Conservation (phyloP, 2,888 invertebrate species). For the Calameuta idolon region DNA sequence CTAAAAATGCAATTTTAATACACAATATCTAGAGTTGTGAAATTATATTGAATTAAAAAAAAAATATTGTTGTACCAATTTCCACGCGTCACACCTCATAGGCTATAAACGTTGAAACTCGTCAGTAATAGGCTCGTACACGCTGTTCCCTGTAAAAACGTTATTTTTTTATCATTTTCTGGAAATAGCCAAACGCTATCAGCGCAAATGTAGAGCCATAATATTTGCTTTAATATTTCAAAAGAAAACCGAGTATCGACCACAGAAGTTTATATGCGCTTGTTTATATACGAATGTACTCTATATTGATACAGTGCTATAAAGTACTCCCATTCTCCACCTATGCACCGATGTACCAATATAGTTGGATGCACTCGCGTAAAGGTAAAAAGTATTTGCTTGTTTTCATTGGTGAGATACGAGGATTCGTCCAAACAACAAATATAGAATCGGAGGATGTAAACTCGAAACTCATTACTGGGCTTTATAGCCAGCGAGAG, state of each 20-base stretch:
- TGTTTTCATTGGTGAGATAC: constrained; percentile 10
- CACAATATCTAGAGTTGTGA: neutral
- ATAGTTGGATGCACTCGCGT: neutral
- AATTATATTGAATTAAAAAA: neutral
- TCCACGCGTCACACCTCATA: neutral
- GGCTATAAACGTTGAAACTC: neutral
- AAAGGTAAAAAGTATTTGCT: constrained; percentile 9
- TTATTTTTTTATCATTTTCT: neutral
- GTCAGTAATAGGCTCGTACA: no score
- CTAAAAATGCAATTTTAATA: neutral
- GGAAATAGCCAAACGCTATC: neutral
- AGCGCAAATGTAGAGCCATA: neutral
- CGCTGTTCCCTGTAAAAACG: neutral
- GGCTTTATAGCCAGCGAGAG: constrained; percentile 22
- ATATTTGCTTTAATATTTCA: neutral
- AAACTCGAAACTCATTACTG: constrained; percentile 41
- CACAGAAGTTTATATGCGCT: neutral
- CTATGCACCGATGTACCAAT: neutral
- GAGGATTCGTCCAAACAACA: constrained; percentile 13
- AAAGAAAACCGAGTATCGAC: neutral
- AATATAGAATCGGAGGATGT: constrained; percentile 19
- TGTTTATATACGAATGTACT: neutral
- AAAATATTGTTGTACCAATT: neutral
- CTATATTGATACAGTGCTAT: neutral
- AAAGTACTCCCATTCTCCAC: neutral